A percentile compares a stretch with the other conserved stretches of the same genome.
Conservation (phyloP, 2,888 invertebrate genomes). For the Cephus pulcher region DNA sequence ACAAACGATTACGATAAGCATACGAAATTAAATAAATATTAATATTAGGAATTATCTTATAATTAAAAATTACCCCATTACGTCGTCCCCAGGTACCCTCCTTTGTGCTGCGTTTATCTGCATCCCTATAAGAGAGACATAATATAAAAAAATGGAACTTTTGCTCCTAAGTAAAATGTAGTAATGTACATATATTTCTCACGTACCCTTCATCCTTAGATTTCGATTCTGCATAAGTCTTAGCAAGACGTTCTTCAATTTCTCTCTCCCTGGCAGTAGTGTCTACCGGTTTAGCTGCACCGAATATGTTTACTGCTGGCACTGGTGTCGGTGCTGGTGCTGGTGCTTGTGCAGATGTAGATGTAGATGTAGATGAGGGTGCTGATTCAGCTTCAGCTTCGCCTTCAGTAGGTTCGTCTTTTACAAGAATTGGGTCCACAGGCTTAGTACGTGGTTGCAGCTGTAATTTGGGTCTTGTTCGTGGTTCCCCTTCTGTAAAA, state of each 20-base stretch:
- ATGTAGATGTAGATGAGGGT: constrained; percentile 27
- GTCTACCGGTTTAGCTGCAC: constrained; percentile 95
- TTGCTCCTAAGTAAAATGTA: neutral
- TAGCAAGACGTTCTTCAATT: constrained; percentile 88
- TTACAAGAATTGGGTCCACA: constrained; percentile 65
- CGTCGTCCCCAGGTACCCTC: constrained; percentile 55
- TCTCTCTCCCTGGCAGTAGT: constrained; percentile 90
- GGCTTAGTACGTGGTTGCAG: constrained; percentile 86
- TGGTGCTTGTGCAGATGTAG: constrained; percentile 38
- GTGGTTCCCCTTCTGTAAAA: constrained; percentile 66
- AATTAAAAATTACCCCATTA: constrained; percentile 50
- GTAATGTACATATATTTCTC: neutral
- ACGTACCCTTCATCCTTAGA: constrained; percentile 54
- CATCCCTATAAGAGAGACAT: constrained; percentile 30
- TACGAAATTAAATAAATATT: neutral
- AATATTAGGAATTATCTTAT: neutral
- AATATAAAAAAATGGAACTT: neutral
- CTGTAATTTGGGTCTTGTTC: constrained; percentile 82
- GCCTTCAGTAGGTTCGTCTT: constrained; percentile 34
- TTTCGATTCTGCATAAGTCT: constrained; percentile 58
- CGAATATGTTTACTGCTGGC: constrained; percentile 85
- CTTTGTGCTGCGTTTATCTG: constrained; percentile 42
- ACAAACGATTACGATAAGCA: neutral
- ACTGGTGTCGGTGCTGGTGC: constrained; percentile 68
- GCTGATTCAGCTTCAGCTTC: constrained; percentile 12